phyloP scores from a whole-genome alignment of 2,888 invertebrate genomes.

The Aleiodes testaceus region DNA sequence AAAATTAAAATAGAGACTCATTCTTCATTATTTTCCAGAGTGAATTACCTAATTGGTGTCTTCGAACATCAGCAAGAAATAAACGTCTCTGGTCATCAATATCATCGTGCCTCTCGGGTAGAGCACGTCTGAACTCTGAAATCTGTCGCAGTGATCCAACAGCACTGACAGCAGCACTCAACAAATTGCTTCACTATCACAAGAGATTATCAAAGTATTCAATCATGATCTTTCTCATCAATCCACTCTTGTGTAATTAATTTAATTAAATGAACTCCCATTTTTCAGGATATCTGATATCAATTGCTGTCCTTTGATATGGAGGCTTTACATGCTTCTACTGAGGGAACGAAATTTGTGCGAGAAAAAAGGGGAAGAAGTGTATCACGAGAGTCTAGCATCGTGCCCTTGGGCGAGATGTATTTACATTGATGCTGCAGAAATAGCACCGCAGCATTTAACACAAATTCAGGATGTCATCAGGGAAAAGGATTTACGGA shows the following conservation, averaged over 20 bases:
- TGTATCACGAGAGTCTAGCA: conserved; percentile 65
- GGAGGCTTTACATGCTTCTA: conserved; percentile 79
- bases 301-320: conserved; percentile 76
- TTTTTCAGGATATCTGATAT: conserved; percentile 63
- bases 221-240: conserved; percentile 3
- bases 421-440: conserved; percentile 80
- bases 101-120: conserved; percentile 63
- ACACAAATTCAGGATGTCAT: conserved; percentile 83
- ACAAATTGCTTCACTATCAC: conserved; percentile 66
- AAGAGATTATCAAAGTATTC: conserved; percentile 61
- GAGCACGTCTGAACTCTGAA: conserved; percentile 60
- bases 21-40: conserved; percentile 56
- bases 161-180: conserved; percentile 59
- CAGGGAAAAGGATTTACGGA: conserved; percentile 82
- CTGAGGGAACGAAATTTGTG: conserved; percentile 72
- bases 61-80: conserved; percentile 66
- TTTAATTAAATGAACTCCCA: conserved; percentile 6
- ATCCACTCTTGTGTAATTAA: conserved; percentile 2
- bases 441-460: conserved; percentile 75
- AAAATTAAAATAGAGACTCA: not conserved
- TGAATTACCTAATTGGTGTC: conserved; percentile 76
- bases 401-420: conserved; percentile 71
- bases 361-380: conserved; percentile 67
- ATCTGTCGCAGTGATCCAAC: conserved; percentile 54
- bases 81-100: conserved; percentile 61